Conservation (phyloP, 2,113 vertebrate genomes). For the Willisornis vidua region DNA sequence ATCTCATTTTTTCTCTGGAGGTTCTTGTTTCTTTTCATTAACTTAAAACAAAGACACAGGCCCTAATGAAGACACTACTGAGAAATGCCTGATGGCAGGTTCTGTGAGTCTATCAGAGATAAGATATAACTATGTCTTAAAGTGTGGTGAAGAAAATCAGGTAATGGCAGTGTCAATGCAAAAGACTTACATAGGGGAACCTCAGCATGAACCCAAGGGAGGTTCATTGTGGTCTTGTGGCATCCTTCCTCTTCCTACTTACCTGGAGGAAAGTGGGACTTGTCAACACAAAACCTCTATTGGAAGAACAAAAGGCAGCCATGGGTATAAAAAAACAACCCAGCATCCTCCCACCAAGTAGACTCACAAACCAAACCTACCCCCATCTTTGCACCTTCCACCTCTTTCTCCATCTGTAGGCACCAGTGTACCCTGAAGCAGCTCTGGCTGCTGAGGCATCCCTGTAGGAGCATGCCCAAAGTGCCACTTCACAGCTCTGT, state of each 20-base stretch:
- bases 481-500: fast-evolving
- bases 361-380: neutral
- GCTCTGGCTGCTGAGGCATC: neutral
- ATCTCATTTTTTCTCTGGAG: neutral
- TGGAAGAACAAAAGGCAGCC: neutral
- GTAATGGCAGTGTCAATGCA: neutral
- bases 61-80: neutral
- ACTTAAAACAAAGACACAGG: neutral
- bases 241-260: neutral
- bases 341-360: neutral
- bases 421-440: fast-evolving
- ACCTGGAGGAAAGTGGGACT: neutral
- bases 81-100: neutral
- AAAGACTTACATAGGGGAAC: neutral
- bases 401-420: neutral
- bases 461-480: neutral
- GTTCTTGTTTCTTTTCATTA: neutral
- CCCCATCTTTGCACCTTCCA: neutral
- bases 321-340: neutral
- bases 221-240: neutral
- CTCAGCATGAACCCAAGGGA: neutral
- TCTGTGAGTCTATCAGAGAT: neutral
- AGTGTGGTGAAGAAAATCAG: neutral
- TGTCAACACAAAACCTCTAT: neutral
- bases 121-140: neutral